phyloP scores from a whole-genome alignment of 2,888 invertebrate species.

The Drosophila borborema region DNA sequence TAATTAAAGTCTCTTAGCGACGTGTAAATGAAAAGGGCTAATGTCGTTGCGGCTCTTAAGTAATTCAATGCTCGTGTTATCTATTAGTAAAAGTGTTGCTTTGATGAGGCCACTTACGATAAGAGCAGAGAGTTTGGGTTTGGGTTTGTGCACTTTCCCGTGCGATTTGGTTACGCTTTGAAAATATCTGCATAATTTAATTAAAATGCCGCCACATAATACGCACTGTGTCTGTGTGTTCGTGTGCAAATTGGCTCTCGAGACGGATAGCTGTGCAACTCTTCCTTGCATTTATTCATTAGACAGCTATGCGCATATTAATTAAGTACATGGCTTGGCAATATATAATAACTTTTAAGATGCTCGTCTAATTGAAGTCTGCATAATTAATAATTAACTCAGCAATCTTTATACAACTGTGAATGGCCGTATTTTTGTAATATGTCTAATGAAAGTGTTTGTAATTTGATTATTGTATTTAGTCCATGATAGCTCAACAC shows the following conservation, averaged over 20 bases:
- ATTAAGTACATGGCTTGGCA: constrained; percentile 66
- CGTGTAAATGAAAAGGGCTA: constrained; percentile 10
- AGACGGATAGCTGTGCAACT: constrained; percentile 67
- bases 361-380: constrained; percentile 39
- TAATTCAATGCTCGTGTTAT: constrained; percentile 49
- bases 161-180: not conserved
- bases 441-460: constrained; percentile 1
- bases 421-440: not conserved
- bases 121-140: not conserved
- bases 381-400: constrained; percentile 36
- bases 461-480: not conserved
- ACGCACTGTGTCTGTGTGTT: constrained; percentile 1
- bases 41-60: not conserved
- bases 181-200: constrained; percentile 70
- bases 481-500: too few relatives aligned
- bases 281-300: constrained; percentile 75
- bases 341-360: constrained; percentile 15
- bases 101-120: constrained; percentile 41
- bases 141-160: not conserved
- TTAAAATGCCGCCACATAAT: constrained; percentile 62
- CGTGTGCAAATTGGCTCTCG: constrained; percentile 20
- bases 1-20: constrained; percentile 45
- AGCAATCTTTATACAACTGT: not conserved
- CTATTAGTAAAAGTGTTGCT: constrained; percentile 56
- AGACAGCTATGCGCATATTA: constrained; percentile 80